A percentile compares a stretch with the other conserved stretches of the same genome.
Evolutionary conservation across 2,888 invertebrate genomes (phyloP).

Genomic region (Epinotia brunnichana): DNA sequence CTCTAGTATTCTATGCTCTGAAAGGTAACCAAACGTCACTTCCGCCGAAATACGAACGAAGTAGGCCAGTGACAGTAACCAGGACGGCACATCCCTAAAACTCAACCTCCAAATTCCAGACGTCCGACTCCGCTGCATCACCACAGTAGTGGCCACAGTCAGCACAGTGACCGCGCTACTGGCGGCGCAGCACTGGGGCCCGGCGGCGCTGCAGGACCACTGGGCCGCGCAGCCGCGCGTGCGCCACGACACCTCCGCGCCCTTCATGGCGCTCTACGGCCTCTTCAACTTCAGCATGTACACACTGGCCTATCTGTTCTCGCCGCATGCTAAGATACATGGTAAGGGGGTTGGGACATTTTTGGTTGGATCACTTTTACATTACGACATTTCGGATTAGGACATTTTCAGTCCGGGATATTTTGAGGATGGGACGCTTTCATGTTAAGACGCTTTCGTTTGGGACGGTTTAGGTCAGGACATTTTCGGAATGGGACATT

Average conservation of each 20-base stretch:
- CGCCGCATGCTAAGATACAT: conserved; percentile 86
- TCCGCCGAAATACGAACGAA: too few relatives aligned
- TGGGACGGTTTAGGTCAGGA: too few relatives aligned
- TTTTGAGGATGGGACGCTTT: too few relatives aligned
- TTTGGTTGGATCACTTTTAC: too few relatives aligned
- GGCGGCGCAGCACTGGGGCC: conserved; percentile 92
- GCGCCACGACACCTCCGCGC: conserved; percentile 95
- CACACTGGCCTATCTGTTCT: conserved; percentile 97
- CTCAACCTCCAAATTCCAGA: conserved; percentile 83
- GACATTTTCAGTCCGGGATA: too few relatives aligned
- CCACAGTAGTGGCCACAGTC: conserved; percentile 92
- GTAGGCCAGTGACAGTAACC: too few relatives aligned
- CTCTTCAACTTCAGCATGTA: conserved; percentile 96
- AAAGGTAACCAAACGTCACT: too few relatives aligned
- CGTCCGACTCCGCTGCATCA: conserved; percentile 94
- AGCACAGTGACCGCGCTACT: conserved; percentile 89
- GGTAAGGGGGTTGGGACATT: conserved; percentile 82
- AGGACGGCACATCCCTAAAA: background rate
- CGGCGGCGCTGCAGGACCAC: conserved; percentile 95
- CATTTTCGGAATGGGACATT: too few relatives aligned
- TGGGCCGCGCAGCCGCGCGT: conserved; percentile 95
- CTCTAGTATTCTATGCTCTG: too few relatives aligned
- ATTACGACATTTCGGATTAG: too few relatives aligned
- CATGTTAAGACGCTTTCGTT: too few relatives aligned
- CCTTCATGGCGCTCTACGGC: conserved; percentile 98